Evolutionary conservation across 2,888 invertebrate species (phyloP).

Genomic region (Galeruca laticollis): DNA sequence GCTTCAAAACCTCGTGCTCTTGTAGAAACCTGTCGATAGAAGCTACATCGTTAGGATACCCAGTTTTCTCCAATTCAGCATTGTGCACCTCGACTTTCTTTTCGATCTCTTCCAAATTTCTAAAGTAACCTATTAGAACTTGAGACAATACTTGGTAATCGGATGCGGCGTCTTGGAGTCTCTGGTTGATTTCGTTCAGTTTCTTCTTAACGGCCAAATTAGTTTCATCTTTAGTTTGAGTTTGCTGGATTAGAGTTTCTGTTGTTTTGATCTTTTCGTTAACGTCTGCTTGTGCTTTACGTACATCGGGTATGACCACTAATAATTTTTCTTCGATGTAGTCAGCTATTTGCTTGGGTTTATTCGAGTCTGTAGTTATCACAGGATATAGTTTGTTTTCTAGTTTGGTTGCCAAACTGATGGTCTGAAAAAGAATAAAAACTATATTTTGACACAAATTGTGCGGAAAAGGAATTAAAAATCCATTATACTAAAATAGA

Average conservation of each 20-base stretch:
- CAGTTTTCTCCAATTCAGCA: constrained; percentile 62
- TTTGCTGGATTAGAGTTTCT: constrained; percentile 74
- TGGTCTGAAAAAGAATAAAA: constrained; percentile 67
- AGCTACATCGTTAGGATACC: constrained; percentile 66
- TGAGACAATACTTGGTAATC: constrained; percentile 80
- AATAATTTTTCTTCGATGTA: constrained; percentile 72
- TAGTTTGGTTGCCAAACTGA: constrained; percentile 76
- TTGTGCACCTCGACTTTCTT: constrained; percentile 73
- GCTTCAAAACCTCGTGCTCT: constrained; percentile 76
- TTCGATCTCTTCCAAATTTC: constrained; percentile 74
- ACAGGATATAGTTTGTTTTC: constrained; percentile 82
- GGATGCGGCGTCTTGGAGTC: constrained; percentile 75
- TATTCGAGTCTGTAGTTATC: constrained; percentile 74
- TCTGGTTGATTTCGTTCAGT: constrained; percentile 75
- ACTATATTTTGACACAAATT: no score
- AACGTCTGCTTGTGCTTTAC: constrained; percentile 75
- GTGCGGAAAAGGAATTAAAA: no score
- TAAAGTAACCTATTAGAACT: constrained; percentile 79
- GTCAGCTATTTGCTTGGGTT: constrained; percentile 70
- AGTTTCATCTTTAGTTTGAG: constrained; percentile 67
- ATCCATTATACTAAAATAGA: no score
- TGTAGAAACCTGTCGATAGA: constrained; percentile 70
- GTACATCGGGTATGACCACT: constrained; percentile 72
- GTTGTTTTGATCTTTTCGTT: constrained; percentile 77
- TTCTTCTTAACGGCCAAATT: constrained; percentile 75